Evolutionary conservation across 2,113 vertebrate species (phyloP).

Genomic region (Thamnaconus septentrionalis): DNA sequence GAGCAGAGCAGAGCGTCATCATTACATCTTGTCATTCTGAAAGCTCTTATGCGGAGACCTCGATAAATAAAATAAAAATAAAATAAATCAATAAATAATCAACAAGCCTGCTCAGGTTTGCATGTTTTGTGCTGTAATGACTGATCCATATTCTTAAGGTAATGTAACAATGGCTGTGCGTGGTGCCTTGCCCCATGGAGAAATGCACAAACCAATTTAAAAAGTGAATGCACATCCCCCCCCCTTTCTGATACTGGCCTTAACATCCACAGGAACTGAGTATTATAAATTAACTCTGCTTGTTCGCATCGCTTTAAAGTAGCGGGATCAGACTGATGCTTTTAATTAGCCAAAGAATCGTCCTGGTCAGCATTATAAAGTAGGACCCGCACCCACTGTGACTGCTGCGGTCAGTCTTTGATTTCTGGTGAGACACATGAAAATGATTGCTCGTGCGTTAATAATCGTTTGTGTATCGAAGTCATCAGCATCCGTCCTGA

Average conservation of each 20-base stretch:
- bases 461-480: slow-evolving; percentile 9
- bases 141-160: slow-evolving; percentile 46
- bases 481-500: background rate
- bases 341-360: slow-evolving; percentile 18
- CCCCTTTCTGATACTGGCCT: slow-evolving; percentile 14
- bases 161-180: slow-evolving; percentile 46
- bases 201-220: slow-evolving; percentile 51
- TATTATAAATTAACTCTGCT: slow-evolving; percentile 28
- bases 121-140: slow-evolving; percentile 48
- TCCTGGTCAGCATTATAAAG: slow-evolving; percentile 40
- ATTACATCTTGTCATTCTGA: slow-evolving; percentile 32
- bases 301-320: slow-evolving; percentile 19
- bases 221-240: slow-evolving; percentile 29
- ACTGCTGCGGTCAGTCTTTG: slow-evolving; percentile 1
- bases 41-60: slow-evolving; percentile 28
- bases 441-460: slow-evolving; percentile 17
- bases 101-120: slow-evolving; percentile 51
- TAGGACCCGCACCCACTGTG: slow-evolving; percentile 26
- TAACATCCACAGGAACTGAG: slow-evolving; percentile 15
- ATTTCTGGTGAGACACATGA: background rate
- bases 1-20: slow-evolving; percentile 18
- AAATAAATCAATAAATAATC: slow-evolving; percentile 21
- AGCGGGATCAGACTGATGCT: slow-evolving; percentile 4
- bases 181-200: slow-evolving; percentile 63
- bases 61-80: too few relatives aligned